Evolutionary conservation across 2,888 invertebrate species (phyloP).

Genomic region (Machimus rusticus): DNA sequence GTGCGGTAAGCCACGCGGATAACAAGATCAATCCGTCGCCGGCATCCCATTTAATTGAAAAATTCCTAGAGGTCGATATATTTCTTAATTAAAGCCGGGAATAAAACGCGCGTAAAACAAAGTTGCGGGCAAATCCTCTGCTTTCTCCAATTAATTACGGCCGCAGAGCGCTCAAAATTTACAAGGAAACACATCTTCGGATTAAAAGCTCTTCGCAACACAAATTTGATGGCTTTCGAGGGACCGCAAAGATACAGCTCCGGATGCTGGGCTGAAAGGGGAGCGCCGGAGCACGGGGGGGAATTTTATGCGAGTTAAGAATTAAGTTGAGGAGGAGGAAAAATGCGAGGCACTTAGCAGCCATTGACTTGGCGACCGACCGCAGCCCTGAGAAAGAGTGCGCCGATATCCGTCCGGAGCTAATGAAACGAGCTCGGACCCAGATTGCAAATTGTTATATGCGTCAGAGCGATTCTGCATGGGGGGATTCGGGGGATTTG

Average conservation of each 20-base stretch:
- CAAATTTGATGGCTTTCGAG: constrained; percentile 41
- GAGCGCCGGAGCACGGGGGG: neutral
- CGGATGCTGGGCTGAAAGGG: neutral
- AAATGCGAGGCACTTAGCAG: neutral
- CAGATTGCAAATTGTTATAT: constrained; percentile 44
- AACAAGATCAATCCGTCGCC: constrained; percentile 13
- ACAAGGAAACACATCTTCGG: constrained; percentile 44
- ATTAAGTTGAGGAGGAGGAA: constrained; percentile 37
- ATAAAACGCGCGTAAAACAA: constrained; percentile 32
- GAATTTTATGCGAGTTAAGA: constrained; percentile 44
- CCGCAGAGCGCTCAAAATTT: constrained; percentile 46
- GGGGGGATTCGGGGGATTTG: constrained; percentile 27
- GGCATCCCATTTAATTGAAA: constrained; percentile 38
- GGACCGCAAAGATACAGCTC: constrained; percentile 28
- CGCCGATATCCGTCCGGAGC: neutral
- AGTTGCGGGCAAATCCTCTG: neutral
- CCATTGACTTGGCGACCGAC: neutral
- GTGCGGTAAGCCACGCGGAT: neutral
- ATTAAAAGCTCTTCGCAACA: constrained; percentile 45
- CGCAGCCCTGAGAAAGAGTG: neutral
- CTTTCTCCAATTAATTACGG: constrained; percentile 45
- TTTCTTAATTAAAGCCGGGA: constrained; percentile 39
- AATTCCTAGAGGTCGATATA: constrained; percentile 36
- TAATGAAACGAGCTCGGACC: constrained; percentile 40
- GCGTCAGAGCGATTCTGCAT: constrained; percentile 39